These are phyloP conservation scores for Mungos mungo DNA, from an alignment of 2,113 vertebrate species.

Conservation along the genomic window DNA sequence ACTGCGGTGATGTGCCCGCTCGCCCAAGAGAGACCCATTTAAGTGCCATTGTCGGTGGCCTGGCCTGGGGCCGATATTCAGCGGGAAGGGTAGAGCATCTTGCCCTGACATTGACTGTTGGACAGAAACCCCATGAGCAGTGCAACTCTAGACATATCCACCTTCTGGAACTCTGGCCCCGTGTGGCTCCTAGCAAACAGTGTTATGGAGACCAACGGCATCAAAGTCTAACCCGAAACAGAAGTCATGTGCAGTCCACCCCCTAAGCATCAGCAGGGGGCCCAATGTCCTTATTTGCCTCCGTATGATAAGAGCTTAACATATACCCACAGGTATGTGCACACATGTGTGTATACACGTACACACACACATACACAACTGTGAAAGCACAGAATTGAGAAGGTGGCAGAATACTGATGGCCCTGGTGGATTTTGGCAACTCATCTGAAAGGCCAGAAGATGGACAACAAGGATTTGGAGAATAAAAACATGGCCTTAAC, in stretches of 20 bases:
- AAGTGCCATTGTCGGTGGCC: background rate
- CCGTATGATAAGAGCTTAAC: background rate
- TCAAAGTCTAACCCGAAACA: background rate
- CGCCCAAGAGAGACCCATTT: background rate
- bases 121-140: background rate
- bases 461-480: constrained; percentile 45
- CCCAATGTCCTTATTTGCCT: background rate
- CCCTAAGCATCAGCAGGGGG: background rate
- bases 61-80: background rate
- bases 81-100: background rate
- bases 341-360: rapidly evolving
- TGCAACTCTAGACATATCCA: background rate
- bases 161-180: background rate
- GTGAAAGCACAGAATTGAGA: background rate
- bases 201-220: background rate
- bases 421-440: background rate
- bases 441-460: constrained; percentile 54
- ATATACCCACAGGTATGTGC: background rate
- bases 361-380: background rate
- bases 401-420: background rate
- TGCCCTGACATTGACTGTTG: background rate
- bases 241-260: background rate
- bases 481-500: constrained; percentile 47
- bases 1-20: background rate
- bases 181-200: background rate